These are phyloP conservation scores for Stichodactyla mertensii DNA, from an alignment of 64 coral and sea anemone genomes.

Conservation along the genomic window DNA sequence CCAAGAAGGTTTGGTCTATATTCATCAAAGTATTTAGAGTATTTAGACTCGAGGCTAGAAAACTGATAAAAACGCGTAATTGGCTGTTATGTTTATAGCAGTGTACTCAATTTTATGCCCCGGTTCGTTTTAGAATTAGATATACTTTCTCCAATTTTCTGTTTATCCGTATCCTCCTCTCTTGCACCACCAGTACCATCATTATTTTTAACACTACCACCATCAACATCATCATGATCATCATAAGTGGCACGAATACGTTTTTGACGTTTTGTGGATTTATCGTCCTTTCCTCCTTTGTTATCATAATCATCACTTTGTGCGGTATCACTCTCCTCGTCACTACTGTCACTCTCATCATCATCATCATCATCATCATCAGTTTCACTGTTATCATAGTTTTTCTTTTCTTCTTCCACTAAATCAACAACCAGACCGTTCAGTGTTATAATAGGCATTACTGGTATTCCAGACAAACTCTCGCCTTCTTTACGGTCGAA, in stretches of 20 bases:
- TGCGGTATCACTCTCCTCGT: not conserved
- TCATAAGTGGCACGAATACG: not conserved
- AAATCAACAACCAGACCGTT: slow-evolving; percentile 13
- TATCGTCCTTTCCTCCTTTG: not conserved
- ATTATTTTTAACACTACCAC: not conserved
- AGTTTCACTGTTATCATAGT: not conserved
- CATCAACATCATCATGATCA: not conserved
- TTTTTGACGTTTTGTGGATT: not conserved
- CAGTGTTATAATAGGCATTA: slow-evolving; percentile 5
- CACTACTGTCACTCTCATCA: not conserved
- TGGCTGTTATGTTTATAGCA: not conserved
- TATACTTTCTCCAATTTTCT: not conserved
- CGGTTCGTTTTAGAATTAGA: not conserved
- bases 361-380: not conserved
- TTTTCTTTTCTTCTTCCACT: slow-evolving; percentile 2
- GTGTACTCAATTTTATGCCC: not conserved
- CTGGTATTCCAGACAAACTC: not conserved
- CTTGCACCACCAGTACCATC: not conserved
- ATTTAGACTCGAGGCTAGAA: not conserved
- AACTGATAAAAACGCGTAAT: not conserved
- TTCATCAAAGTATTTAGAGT: too few species aligned
- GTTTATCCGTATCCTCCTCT: not conserved
- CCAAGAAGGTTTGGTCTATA: too few species aligned
- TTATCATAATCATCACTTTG: not conserved
- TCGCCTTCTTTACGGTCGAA: not conserved